Conservation (phyloP, 2,113 vertebrate species). For the Odocoileus virginianus region DNA sequence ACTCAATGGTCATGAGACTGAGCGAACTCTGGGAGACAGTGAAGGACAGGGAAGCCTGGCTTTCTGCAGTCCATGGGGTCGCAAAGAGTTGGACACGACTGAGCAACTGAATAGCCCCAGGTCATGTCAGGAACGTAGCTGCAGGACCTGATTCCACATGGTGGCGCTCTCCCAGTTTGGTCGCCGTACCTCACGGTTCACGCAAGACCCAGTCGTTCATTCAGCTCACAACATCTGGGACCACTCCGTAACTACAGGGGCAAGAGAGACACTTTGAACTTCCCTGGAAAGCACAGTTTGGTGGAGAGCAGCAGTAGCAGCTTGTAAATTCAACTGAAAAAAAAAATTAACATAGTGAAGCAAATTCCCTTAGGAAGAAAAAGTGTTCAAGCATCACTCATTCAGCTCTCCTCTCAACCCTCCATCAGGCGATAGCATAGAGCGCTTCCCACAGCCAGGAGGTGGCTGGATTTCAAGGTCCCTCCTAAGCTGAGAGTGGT, state of each 20-base stretch:
- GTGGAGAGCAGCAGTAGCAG: background rate
- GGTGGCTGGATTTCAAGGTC: background rate
- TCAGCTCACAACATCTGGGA: background rate
- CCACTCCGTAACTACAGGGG: background rate
- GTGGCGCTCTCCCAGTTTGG: background rate
- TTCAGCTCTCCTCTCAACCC: background rate
- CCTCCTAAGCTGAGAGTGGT: background rate
- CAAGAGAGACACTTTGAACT: background rate
- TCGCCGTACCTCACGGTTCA: too few species aligned
- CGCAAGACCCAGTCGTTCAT: background rate
- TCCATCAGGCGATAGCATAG: background rate
- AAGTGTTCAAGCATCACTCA: background rate
- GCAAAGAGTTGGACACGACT: accelerated
- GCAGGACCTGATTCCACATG: background rate
- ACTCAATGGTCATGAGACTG: background rate
- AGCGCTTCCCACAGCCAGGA: background rate
- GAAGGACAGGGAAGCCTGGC: background rate
- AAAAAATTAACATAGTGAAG: background rate
- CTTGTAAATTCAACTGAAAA: background rate
- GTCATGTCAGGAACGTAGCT: background rate
- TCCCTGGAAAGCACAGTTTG: background rate
- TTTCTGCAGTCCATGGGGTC: background rate
- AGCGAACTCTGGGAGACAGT: background rate
- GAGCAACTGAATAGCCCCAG: background rate
- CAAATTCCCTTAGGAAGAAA: background rate